These are phyloP conservation scores for Anoura caudifer DNA, from an alignment of 2,113 vertebrate species.

Conservation along the genomic window DNA sequence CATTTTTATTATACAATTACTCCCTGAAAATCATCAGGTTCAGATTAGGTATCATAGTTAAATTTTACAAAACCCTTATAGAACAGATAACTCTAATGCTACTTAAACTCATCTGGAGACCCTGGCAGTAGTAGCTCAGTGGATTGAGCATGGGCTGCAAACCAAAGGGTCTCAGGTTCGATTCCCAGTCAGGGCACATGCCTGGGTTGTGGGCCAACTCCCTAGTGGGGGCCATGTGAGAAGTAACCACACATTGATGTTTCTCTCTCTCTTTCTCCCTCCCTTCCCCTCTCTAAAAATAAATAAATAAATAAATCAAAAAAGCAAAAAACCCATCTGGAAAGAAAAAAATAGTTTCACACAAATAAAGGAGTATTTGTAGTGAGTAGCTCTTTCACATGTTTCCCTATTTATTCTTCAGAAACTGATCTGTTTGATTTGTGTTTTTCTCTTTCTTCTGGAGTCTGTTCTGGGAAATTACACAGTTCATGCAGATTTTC, in stretches of 20 bases:
- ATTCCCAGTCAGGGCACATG: no score
- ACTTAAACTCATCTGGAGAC: neutral
- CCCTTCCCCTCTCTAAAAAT: no score
- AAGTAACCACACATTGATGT: no score
- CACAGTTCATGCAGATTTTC: neutral
- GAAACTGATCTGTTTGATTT: neutral
- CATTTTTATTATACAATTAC: neutral
- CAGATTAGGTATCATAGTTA: neutral
- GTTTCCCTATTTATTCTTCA: neutral
- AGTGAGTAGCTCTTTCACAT: neutral
- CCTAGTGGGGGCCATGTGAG: no score
- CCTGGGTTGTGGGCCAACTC: no score
- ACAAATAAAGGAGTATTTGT: neutral
- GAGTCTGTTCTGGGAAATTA: neutral
- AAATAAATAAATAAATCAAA: no score
- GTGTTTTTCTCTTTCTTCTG: neutral
- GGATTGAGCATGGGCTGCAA: no score
- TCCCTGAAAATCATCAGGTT: neutral
- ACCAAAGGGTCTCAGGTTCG: no score
- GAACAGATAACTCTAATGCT: neutral
- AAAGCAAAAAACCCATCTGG: neutral
- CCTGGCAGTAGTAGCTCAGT: no score
- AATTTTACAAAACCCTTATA: neutral
- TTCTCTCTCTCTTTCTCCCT: no score
- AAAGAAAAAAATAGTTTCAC: neutral